Conservation (phyloP, 2,888 invertebrate species). For the Parascotia fuliginaria region DNA sequence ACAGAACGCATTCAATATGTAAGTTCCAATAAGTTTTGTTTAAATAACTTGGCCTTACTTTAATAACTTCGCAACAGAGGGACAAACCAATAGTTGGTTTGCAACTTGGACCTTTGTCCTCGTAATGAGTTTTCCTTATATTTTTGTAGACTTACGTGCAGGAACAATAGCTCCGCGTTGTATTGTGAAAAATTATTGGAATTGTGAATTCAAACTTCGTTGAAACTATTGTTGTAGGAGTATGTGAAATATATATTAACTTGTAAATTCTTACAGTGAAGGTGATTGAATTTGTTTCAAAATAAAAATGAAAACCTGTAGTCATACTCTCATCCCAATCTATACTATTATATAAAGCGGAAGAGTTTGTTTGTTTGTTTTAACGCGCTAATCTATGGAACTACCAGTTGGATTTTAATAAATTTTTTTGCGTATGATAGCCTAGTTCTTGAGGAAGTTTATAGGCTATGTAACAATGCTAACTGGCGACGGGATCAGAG, state of each 20-base stretch:
- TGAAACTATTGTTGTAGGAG: neutral
- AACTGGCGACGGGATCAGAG: too few species aligned
- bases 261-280: neutral
- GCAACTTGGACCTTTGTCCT: conserved; percentile 7
- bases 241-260: neutral
- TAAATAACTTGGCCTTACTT: conserved; percentile 20
- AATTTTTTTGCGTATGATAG: too few species aligned
- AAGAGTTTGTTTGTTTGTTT: too few species aligned
- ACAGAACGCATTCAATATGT: conserved; percentile 6
- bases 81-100: conserved; percentile 28
- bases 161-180: conserved; percentile 11
- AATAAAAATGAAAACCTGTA: too few species aligned
- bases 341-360: too few species aligned
- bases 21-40: conserved; percentile 12
- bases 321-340: too few species aligned
- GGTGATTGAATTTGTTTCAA: neutral
- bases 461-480: too few species aligned
- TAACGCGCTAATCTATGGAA: too few species aligned
- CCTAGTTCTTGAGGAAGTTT: too few species aligned
- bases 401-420: too few species aligned
- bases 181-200: conserved; percentile 2
- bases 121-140: conserved; percentile 34
- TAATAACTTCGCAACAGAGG: conserved; percentile 31
- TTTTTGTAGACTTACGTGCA: conserved; percentile 21
- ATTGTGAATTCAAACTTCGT: neutral